Base-by-base conservation (phyloP, 2,888 invertebrate genomes). In the Margaritifera margaritifera region DNA sequence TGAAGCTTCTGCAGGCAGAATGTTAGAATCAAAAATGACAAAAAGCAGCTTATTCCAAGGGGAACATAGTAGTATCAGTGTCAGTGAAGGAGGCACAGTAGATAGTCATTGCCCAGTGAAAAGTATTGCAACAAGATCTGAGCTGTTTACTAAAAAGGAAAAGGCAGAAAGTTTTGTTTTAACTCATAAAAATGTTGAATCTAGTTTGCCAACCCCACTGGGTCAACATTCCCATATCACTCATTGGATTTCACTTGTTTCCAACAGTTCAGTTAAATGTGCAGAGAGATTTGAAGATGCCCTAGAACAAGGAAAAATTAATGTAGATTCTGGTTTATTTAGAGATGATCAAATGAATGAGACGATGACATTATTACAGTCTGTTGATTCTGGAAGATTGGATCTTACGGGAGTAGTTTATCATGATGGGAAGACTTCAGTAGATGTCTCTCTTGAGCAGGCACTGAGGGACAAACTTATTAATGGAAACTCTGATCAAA, bases 361-460 rank as follows among this genome's bases (percentile, higher is more conserved):
- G 64, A 74, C 67, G 59, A 78, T 83, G 66, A 76, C 85, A n/a
- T 94, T 95, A 0, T 91, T 92, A 71, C 94, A 95, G 86, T 96
- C 96, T 1, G 88, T 94, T 3, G 93, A 94, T 77, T 93, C 93
- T 87, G 94, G 95, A 42, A 91, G 96, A 62, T 93, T 96, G 68
- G 95, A 97, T 88, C 91, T 92, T 22, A 74, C 74, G 27, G 70
- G 67, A 56, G 77, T 80, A 18, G 69, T 59, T 56, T 80, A 74
- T 63, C 65, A 64, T 72, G 78, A 78, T 66, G 66, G 70, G 53
- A 59, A 62, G 22, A 71, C 66, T 24, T 59, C 65, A n/a, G 53
- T 69, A 24, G 69, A 68, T 24, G 63, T 80, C 52, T 72, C 77
- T 20, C 63, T 80, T 27, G 67, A 71, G 60, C 68, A 74, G 61